A percentile compares a stretch with the other conserved stretches of the same genome.
These are phyloP conservation scores for Temnothorax rugatulus DNA, from an alignment of 2,888 invertebrate genomes.

Conservation along the genomic window DNA sequence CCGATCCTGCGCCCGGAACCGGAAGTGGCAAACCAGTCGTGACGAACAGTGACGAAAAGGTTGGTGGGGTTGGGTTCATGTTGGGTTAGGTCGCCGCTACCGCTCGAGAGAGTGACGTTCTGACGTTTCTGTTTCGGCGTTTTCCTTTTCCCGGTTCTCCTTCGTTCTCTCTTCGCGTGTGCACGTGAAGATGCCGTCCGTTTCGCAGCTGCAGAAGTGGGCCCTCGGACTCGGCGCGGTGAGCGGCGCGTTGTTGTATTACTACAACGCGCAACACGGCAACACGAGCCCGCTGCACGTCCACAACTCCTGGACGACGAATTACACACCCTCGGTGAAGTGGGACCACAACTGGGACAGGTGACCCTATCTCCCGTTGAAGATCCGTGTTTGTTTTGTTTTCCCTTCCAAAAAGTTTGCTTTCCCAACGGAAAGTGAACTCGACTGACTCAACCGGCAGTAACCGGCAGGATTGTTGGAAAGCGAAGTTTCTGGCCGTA, in stretches of 20 bases:
- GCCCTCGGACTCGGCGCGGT: constrained; percentile 89
- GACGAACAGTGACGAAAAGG: neutral
- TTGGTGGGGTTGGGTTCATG: neutral
- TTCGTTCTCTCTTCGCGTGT: neutral
- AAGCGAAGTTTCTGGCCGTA: neutral
- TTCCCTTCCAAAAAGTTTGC: no score
- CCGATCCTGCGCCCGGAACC: no score
- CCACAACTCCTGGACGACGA: constrained; percentile 91
- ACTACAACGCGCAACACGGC: constrained; percentile 86
- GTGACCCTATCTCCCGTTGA: constrained; percentile 85
- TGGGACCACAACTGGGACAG: constrained; percentile 97
- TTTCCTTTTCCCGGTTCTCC: neutral
- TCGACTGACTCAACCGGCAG: no score
- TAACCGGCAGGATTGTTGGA: no score
- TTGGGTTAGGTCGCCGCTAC: neutral
- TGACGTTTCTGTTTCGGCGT: no score
- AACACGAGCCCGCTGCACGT: constrained; percentile 86
- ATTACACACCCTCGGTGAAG: constrained; percentile 89
- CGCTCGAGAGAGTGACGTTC: neutral
- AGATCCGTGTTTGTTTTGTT: neutral
- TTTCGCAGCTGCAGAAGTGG: constrained; percentile 87
- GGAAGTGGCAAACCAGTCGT: neutral
- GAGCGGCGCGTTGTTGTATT: constrained; percentile 90
- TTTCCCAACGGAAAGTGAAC: no score
- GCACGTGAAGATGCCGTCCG: constrained; percentile 56